A percentile compares a stretch with the other conserved stretches of the same genome.
Evolutionary conservation across 2,797 vertebrate species (phyloP).

Genomic region (Bryconaethiops microstoma): DNA sequence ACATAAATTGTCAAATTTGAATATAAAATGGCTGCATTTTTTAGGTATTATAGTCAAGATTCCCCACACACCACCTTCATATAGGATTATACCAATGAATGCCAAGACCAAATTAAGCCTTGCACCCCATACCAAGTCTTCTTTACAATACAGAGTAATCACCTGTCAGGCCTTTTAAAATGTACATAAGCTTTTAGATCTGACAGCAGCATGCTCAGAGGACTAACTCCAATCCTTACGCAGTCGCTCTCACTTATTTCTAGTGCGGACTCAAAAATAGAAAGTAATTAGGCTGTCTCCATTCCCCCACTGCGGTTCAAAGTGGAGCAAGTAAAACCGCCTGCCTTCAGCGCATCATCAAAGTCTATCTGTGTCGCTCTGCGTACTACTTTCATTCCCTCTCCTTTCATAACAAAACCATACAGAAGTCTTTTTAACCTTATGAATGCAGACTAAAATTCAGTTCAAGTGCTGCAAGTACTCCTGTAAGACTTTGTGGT

Average conservation of each 20-base stretch:
- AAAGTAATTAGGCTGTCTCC: slow-evolving; percentile 76
- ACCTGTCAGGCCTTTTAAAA: slow-evolving; percentile 14
- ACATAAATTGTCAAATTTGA: not conserved
- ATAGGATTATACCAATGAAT: not conserved
- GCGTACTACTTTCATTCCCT: slow-evolving; percentile 52
- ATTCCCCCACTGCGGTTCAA: slow-evolving; percentile 70
- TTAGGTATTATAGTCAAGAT: not conserved
- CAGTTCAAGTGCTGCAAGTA: slow-evolving; percentile 13
- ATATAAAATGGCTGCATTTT: not conserved
- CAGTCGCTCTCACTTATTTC: slow-evolving; percentile 50
- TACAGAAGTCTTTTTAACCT: not conserved
- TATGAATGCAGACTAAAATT: not conserved
- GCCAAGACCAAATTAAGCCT: not conserved
- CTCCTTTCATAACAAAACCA: slow-evolving; percentile 62
- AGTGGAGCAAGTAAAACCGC: slow-evolving; percentile 69
- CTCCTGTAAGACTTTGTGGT: not conserved
- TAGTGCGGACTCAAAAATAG: slow-evolving; percentile 73
- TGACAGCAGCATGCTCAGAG: slow-evolving; percentile 43
- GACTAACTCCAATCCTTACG: slow-evolving; percentile 47
- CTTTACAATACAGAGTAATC: not conserved
- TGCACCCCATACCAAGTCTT: not conserved
- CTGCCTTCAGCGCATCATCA: slow-evolving; percentile 63
- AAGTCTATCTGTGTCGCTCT: slow-evolving; percentile 62
- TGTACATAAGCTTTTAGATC: slow-evolving; percentile 11
- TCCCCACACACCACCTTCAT: not conserved